Conservation (phyloP, 2,113 vertebrate species). For the Otocyon megalotis region DNA sequence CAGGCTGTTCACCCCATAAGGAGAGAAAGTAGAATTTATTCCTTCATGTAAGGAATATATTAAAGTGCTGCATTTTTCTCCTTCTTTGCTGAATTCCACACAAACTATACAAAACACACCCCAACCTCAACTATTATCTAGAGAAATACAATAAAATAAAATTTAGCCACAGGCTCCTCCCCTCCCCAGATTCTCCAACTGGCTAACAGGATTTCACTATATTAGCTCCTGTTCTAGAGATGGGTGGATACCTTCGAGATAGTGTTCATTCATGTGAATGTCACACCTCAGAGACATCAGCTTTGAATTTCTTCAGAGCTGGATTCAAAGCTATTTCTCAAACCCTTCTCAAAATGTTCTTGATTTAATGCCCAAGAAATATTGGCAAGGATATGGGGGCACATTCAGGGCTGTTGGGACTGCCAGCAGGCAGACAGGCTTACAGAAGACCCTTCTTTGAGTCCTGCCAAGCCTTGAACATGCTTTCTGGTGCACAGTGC, state of each 20-base stretch:
- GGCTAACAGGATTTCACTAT: conserved; percentile 50
- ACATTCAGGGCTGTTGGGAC: background rate
- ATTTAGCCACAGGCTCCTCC: background rate
- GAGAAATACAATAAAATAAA: conserved; percentile 43
- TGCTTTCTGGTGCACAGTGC: background rate
- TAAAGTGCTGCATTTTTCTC: background rate
- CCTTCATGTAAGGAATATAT: background rate
- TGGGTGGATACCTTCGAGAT: background rate
- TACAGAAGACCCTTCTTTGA: conserved; percentile 1
- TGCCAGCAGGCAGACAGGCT: background rate
- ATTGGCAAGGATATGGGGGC: background rate
- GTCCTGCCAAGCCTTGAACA: background rate
- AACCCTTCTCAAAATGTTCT: background rate
- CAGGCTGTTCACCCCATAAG: background rate
- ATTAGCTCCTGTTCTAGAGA: background rate
- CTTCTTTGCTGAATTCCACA: conserved; percentile 48
- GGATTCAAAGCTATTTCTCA: background rate
- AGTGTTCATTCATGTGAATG: conserved; percentile 15
- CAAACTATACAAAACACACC: background rate
- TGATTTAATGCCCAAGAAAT: background rate
- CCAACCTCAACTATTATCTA: conserved; percentile 70
- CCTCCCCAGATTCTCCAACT: background rate
- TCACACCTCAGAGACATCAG: background rate
- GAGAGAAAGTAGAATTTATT: conserved; percentile 22
- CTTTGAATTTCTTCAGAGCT: background rate